Evolutionary conservation across 2,797 vertebrate genomes (phyloP), one percentile per base, ranked within the genome.

Genomic region (Protosalanx chinensis): DNA sequence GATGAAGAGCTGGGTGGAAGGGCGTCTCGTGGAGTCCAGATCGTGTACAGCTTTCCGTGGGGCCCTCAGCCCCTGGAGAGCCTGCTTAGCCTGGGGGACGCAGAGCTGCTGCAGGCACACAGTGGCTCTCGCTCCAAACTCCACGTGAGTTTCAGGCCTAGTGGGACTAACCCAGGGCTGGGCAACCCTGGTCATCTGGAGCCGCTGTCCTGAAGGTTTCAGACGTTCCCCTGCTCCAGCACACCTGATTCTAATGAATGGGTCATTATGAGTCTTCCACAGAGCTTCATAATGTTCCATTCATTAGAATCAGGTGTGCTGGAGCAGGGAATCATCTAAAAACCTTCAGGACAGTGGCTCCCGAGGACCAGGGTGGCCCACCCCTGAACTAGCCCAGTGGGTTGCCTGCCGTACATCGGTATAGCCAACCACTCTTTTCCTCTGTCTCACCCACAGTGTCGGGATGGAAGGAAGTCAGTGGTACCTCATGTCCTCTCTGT

Each of bases 21-120:
- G 0, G 72, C 71, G 0, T 82, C 84, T n/a, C 88, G 82, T 2
- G 90, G 91, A 0, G 76, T 92, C 58, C 87, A 79, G 78, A 85
- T 92, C 56, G 79, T 94, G 27, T 95, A 92, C 81, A 92, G 46
- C 18, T 99, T 98, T 82, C 96, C 97, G 0, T 98, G 97, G 96
- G 97, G 97, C 20, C 89, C 81, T 51, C 94, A 98, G 88, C 78
- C 91, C 2, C 76, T 99, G 84, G 97, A 99, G 90, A 95, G 91
- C 0, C 74, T 99, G 76, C 91, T 88, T 88, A 95, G 88, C 67
- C 87, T 93, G 64, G 94, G 95, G 75, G 90, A 95, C 59, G 23
- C 79, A 0, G 91, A 95, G 67, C 91, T 98, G 76, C 83, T 96
- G 76, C 88, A 88, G 74, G 82, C 78, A 57, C 89, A 94, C 85